phyloP scores from a whole-genome alignment of 2,113 vertebrate species.

The Mungos mungo region DNA sequence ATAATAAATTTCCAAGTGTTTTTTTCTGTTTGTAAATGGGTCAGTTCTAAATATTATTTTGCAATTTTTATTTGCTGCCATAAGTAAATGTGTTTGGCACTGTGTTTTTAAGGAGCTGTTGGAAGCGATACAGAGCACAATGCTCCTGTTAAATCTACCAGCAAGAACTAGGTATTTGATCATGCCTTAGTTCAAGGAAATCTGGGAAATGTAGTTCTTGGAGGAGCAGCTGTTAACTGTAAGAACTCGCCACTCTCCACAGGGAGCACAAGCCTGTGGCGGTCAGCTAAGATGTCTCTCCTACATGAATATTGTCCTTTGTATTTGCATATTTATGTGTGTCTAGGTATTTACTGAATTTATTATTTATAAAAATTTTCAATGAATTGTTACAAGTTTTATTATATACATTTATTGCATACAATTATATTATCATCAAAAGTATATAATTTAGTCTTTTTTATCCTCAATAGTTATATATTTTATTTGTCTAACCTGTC shows the following conservation, averaged over 20 bases:
- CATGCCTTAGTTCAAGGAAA: not conserved
- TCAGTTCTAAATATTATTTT: not conserved
- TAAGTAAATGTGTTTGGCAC: not conserved
- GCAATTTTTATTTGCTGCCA: not conserved
- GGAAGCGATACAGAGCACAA: not conserved
- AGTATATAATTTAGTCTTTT: not conserved
- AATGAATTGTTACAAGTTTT: not conserved
- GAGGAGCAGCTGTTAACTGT: too few species aligned
- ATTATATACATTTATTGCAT: not conserved
- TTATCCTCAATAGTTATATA: not conserved
- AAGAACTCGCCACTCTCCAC: too few species aligned
- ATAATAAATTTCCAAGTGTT: too few species aligned
- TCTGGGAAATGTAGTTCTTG: not conserved
- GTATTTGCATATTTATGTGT: not conserved
- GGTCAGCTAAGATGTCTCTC: not conserved
- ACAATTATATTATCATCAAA: not conserved
- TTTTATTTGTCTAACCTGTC: not conserved
- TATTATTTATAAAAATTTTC: not conserved
- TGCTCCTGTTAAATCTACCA: too few species aligned
- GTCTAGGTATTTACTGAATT: not conserved
- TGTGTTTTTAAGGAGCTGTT: not conserved
- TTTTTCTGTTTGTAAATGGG: not conserved
- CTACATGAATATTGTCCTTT: too few species aligned
- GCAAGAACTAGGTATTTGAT: not conserved
- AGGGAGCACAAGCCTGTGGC: not conserved